These are phyloP conservation scores for Drosophila neocordata DNA, from an alignment of 1,140 invertebrate genomes.

Conservation along the genomic window DNA sequence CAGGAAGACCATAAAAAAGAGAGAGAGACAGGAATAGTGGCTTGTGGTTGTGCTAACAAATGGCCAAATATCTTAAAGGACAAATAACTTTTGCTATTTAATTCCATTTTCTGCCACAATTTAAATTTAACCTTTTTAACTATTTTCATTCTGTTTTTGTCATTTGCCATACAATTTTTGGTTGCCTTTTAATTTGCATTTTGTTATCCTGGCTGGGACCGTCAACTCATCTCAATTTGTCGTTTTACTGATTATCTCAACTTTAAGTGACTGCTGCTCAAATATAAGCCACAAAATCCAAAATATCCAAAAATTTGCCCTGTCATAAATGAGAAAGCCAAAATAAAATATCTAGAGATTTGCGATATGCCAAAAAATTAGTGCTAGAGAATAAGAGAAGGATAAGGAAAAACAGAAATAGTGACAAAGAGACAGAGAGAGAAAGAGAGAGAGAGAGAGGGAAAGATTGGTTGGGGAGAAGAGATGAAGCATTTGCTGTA, in stretches of 20 bases:
- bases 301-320: background rate
- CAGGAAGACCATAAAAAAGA: background rate
- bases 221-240: background rate
- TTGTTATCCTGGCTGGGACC: background rate
- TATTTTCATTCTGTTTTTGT: background rate
- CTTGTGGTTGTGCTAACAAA: background rate
- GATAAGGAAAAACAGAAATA: background rate
- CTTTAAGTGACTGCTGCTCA: background rate
- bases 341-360: slow-evolving; percentile 1
- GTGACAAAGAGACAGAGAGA: background rate
- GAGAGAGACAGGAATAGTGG: background rate
- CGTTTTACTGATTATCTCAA: background rate
- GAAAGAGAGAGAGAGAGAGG: background rate
- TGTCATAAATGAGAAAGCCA: background rate
- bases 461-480: background rate
- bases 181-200: background rate
- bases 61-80: background rate
- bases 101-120: too few species aligned
- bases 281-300: background rate
- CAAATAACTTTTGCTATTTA: too few species aligned
- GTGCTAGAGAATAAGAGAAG: background rate
- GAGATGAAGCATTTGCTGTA: background rate
- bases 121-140: background rate
- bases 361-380: background rate
- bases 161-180: background rate